These are phyloP conservation scores for Cheilosia vulpina DNA, from an alignment of 2,888 invertebrate species.

Conservation along the genomic window DNA sequence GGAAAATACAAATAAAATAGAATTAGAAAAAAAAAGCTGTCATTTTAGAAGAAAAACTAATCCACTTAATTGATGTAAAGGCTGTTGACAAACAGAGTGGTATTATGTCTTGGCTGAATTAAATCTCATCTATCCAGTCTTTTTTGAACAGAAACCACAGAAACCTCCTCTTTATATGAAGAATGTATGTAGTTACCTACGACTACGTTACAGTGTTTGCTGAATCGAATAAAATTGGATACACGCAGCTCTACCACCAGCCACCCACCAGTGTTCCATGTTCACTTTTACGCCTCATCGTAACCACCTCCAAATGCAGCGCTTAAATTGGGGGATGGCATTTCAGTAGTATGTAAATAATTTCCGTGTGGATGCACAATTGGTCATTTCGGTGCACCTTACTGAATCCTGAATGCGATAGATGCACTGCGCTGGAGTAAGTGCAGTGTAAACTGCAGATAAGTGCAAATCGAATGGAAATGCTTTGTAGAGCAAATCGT, in stretches of 20 bases:
- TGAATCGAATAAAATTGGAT: slow-evolving; percentile 12
- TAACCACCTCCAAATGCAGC: slow-evolving; percentile 1
- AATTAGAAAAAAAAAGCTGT: too few relatives aligned
- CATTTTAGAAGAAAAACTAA: too few relatives aligned
- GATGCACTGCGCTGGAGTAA: slow-evolving; percentile 79
- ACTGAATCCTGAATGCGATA: slow-evolving; percentile 41
- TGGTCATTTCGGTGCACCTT: slow-evolving; percentile 66
- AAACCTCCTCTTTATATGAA: background rate
- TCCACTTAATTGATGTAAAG: too few relatives aligned
- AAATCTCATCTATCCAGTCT: too few relatives aligned
- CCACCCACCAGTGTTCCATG: slow-evolving; percentile 20
- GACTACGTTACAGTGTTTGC: slow-evolving; percentile 1
- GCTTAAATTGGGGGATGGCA: slow-evolving; percentile 28
- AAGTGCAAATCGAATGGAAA: slow-evolving; percentile 77
- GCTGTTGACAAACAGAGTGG: too few relatives aligned
- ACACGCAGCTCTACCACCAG: background rate
- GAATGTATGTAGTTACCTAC: background rate
- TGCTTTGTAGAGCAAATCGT: slow-evolving; percentile 67
- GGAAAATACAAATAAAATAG: too few relatives aligned
- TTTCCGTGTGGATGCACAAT: slow-evolving; percentile 82
- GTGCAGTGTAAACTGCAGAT: slow-evolving; percentile 83
- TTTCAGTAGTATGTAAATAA: slow-evolving; percentile 80
- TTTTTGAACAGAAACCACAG: background rate
- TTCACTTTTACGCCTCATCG: slow-evolving; percentile 22
- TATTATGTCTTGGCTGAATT: too few relatives aligned